Base-by-base conservation (phyloP, 2,797 vertebrate genomes). In the Euphonia xanthogaster region DNA sequence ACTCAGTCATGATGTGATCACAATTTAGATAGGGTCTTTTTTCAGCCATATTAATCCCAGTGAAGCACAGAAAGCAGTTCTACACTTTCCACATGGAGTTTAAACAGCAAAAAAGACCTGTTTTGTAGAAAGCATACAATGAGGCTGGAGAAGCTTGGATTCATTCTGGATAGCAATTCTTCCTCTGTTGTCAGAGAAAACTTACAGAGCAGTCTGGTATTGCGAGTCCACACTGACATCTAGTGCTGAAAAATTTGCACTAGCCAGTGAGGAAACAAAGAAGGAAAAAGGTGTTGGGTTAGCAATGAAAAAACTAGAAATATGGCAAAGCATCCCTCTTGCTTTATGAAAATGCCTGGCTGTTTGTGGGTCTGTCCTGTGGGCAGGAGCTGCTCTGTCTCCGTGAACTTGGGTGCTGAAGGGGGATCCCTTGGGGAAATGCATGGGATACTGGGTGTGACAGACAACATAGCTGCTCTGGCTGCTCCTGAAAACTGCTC, bases 171-270 rank as follows among this genome's bases (percentile, higher is more conserved):
- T 45, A 50, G 37, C 51, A 66, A 54, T 67, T 88, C 20, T 82
- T 82, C n/a, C 53, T 68, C 25, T 63, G 19, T 31, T 40, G 19
- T 60, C 68, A 65, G 72, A 80, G 47, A 80, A 84, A 51, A 63
- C 2, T 35, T n/a, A 23, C 22, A 61, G 82, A 48, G 45, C 57
- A 71, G 11, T 61, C 54, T 73, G 77, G n/a, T 90, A 88, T 80
- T 33, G 4, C 74, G 88, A 97, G 94, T 92, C 95, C 97, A 98
- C 94, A 98, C 97, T 98, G 98, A 98, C 98, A 98, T 94, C 98
- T 98, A 98, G 97, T 98, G 98, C 97, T 97, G 76, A 90, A 90
- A 95, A 78, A 83, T 83, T 74, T 83, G 24, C 90, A 90, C 44
- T 33, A 88, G 70, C 67, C 58, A 45, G 28, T 24, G 50, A 78